Evolutionary conservation across 2,113 vertebrate genomes (phyloP).

Genomic region (Dissostichus mawsoni): DNA sequence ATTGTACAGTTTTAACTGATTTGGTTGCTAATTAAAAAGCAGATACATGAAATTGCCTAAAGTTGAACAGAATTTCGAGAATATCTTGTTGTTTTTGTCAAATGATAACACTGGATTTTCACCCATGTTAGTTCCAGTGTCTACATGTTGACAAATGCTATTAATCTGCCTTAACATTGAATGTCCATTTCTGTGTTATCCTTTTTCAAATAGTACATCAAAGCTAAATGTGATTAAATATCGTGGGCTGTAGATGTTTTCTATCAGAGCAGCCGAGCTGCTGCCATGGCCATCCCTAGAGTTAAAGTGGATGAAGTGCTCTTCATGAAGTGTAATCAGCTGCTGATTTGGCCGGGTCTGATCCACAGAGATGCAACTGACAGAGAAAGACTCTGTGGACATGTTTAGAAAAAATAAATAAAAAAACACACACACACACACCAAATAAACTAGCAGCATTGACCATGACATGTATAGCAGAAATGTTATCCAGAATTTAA

Average conservation of each 20-base stretch:
- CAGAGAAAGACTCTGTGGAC: background rate
- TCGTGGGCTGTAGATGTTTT: background rate
- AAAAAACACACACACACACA: background rate
- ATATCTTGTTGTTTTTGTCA: background rate
- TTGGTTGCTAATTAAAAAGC: background rate
- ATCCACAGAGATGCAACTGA: constrained; percentile 14
- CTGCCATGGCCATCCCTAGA: background rate
- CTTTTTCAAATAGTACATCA: background rate
- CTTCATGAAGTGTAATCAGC: background rate
- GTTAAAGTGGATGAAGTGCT: constrained; percentile 10
- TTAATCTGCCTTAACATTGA: background rate
- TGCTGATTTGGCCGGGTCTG: constrained; percentile 11
- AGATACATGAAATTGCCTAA: constrained; percentile 3
- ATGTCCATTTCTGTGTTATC: background rate
- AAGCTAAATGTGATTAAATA: background rate
- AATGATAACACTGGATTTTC: background rate
- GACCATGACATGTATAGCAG: too few relatives aligned
- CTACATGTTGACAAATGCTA: too few relatives aligned
- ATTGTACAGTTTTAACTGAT: constrained; percentile 11
- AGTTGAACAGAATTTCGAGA: background rate
- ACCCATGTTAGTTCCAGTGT: background rate
- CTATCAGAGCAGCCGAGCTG: background rate
- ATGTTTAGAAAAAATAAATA: background rate
- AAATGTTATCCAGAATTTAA: too few relatives aligned
- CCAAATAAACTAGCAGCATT: too few relatives aligned